Evolutionary conservation across 2,888 invertebrate genomes (phyloP), one percentile per base, ranked within the genome.

Genomic region (Meta bourneti): DNA sequence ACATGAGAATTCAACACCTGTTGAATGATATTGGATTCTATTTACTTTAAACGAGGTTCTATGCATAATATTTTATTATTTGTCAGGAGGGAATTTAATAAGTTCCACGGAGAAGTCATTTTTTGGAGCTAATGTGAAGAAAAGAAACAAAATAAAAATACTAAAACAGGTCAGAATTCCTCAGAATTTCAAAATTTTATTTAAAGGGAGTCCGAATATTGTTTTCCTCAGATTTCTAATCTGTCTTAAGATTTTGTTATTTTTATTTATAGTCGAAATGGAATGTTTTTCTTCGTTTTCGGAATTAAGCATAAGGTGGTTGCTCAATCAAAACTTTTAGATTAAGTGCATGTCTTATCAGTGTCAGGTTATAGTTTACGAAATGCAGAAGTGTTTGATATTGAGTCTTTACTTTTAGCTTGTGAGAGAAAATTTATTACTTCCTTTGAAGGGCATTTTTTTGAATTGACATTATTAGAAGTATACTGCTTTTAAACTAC

Each of bases 41-140:
- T 77, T 77, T 77, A 51, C 51, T 8, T 52, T 51, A 77, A 77
- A 49, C 8, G 77, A 1, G 5, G 7, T 52, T 77, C 1, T 34
- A 34, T 34, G 5, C 20, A 9, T 52, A 1, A 9, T 51, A 77
- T 51, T n/a, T 77, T 75, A 51, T n/a, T 16, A 51, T 51, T 51
- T 19, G 77, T 49, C n/a, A 52, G 49, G n/a, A 77, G n/a, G 52
- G 77, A 52, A 77, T 51, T 77, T 77, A 77, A 77, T 77, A 77
- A 77, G 51, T 52, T 51, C 51, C 7, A 19, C 9, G 51, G 19
- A n/a, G 5, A 52, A 16, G n/a, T 77, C n/a, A 34, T 34, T 77
- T 52, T n/a, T 49, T 9, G 1, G n/a, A 8, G 9, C 4, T 34
- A 34, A 34, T 34, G 34, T 34, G 16, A 77, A 51, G 7, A 19